Base-by-base conservation (phyloP, 1,140 invertebrate genomes). In the Panonychus citri region DNA sequence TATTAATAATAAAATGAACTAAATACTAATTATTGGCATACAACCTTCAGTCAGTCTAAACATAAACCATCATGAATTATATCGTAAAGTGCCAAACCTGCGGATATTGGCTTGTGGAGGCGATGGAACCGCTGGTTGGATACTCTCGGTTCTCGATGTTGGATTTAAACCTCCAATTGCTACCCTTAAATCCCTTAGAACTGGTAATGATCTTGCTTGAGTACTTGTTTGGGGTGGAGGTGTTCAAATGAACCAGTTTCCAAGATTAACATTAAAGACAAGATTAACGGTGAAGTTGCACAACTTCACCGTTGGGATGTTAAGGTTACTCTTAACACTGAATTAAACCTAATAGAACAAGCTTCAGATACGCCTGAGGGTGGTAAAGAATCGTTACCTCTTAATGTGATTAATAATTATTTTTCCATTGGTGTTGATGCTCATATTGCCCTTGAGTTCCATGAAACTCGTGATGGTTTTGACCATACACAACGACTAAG, bases 381-480 rank as follows among this genome's bases (percentile, higher is more conserved):
- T 27, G 58, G 64, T 62, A 58, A 67, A 57, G 61, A 66, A 46
- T 26, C 59, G 60, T 73, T 97, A 39, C 90, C 91, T 2, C 71
- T 96, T 24, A 91, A 89, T 68, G 89, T 97, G 34, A 85, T 97
- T 64, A 97, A 96, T 71, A 97, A 97, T 72, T 98, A 98, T 70
- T 98, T 91, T 70, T 93, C 87, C 15, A 79, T 98, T 53, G 93
- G 93, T 17, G 91, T 96, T 40, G 93, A 98, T 71, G 93, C 93
- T 60, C 88, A 96, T 67, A 95, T 96, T 57, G 90, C 91, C 17
- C 72, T 98, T 30, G 90, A 96, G 70, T 98, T 98, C 68, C 93
- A 98, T 68, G 90, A 96, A 75, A 91, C 90, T 2, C 77, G 93
- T 77, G 93, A 97, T 70, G 91, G 87, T 15, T 80, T 85, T 62